These are phyloP conservation scores for Pachycephala philippinensis DNA, from an alignment of 2,113 vertebrate species.

Conservation along the genomic window DNA sequence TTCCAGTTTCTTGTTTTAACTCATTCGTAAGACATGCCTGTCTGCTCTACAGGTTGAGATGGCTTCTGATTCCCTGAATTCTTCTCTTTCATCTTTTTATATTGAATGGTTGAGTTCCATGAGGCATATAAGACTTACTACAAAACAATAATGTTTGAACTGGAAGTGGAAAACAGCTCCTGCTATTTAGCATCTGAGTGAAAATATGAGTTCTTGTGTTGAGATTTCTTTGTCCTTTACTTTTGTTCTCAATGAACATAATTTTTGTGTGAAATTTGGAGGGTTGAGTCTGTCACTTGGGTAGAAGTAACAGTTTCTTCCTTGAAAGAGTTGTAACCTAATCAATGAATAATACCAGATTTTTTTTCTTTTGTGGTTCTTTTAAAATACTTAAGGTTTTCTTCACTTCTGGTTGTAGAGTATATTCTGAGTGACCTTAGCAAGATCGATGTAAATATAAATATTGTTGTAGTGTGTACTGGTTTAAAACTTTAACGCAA, in stretches of 20 bases:
- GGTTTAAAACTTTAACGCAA: not conserved
- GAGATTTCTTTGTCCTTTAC: not conserved
- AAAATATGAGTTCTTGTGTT: not conserved
- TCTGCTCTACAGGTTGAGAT: not conserved
- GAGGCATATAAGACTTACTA: not conserved
- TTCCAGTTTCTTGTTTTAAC: not conserved
- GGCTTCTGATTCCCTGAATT: not conserved
- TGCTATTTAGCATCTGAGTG: not conserved
- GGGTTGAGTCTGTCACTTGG: not conserved
- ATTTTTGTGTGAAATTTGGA: not conserved
- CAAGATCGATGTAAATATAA: not conserved
- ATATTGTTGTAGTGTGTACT: not conserved
- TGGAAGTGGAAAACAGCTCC: not conserved
- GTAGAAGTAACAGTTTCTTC: not conserved
- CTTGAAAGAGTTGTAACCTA: not conserved
- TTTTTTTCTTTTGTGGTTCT: not conserved
- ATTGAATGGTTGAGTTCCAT: not conserved
- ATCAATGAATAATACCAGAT: not conserved
- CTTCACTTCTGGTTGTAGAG: not conserved
- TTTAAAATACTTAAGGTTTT: not conserved
- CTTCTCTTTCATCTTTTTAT: not conserved
- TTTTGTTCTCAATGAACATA: not conserved
- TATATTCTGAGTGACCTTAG: not conserved
- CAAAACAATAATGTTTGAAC: not conserved
- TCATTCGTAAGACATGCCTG: not conserved